These are phyloP conservation scores for Prosopocoilus inquinatus DNA, from an alignment of 2,888 invertebrate genomes.

Conservation along the genomic window DNA sequence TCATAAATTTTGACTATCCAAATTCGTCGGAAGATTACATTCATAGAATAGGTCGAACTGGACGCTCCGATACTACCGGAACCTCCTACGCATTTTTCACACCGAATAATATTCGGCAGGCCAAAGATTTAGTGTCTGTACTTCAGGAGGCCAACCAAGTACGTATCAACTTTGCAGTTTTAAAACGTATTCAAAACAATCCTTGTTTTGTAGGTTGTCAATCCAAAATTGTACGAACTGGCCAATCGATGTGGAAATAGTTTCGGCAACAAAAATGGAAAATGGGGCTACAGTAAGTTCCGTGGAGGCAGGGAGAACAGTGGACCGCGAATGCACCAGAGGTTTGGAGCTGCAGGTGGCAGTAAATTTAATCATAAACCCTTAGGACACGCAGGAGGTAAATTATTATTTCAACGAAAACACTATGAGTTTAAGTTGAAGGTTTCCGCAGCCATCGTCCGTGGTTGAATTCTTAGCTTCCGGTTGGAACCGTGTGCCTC, in stretches of 20 bases:
- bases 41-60: slow-evolving; percentile 93
- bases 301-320: slow-evolving; percentile 44
- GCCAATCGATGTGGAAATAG: slow-evolving; percentile 64
- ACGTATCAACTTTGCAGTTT: slow-evolving; percentile 16
- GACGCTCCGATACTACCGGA: slow-evolving; percentile 80
- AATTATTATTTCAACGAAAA: no score
- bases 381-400: no score
- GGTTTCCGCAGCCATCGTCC: no score
- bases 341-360: slow-evolving; percentile 26
- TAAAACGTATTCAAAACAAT: not conserved
- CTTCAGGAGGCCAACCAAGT: slow-evolving; percentile 88
- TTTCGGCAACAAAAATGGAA: slow-evolving; percentile 54
- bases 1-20: slow-evolving; percentile 95
- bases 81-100: slow-evolving; percentile 96
- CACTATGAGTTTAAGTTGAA: no score
- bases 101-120: slow-evolving; percentile 81
- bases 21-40: slow-evolving; percentile 95
- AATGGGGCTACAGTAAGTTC: slow-evolving; percentile 54
- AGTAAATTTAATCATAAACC: slow-evolving; percentile 1
- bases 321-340: slow-evolving; percentile 36
- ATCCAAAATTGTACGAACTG: slow-evolving; percentile 81
- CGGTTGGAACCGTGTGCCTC: no score
- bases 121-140: slow-evolving; percentile 84
- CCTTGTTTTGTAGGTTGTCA: slow-evolving; percentile 63
- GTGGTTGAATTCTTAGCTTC: no score